These are phyloP conservation scores for Drosophila eugracilis DNA, from an alignment of 1,140 invertebrate species.

Conservation along the genomic window DNA sequence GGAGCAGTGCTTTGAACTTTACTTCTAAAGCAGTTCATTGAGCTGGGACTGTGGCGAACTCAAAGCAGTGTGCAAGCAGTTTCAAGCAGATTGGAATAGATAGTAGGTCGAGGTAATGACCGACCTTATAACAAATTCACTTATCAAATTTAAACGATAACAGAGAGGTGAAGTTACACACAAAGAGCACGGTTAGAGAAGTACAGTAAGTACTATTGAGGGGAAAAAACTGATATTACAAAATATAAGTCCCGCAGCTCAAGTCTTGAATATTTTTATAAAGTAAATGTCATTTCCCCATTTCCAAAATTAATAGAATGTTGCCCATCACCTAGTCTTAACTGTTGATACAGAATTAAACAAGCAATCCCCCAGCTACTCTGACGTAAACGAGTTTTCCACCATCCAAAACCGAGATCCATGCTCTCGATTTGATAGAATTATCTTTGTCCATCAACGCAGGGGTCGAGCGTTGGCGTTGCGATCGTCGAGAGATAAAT, in stretches of 20 bases:
- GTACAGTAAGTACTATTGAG: conserved; percentile 1
- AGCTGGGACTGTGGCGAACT: too few relatives aligned
- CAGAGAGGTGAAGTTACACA: background rate
- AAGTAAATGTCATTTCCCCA: too few relatives aligned
- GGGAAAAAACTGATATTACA: background rate
- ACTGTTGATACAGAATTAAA: background rate
- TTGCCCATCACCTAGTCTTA: background rate
- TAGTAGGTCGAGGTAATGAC: conserved; percentile 5
- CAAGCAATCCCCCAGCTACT: conserved; percentile 9
- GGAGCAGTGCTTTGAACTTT: background rate
- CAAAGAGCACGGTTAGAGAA: background rate
- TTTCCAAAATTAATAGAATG: background rate
- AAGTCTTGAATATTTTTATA: too few relatives aligned
- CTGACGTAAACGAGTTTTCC: conserved; percentile 23
- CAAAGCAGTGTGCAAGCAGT: background rate
- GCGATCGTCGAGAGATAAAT: conserved; percentile 42
- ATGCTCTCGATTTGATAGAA: conserved; percentile 46
- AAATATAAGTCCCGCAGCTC: too few relatives aligned
- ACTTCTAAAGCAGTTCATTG: background rate
- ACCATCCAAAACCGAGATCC: conserved; percentile 9
- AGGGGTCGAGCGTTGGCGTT: conserved; percentile 32
- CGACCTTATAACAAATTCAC: conserved; percentile 26
- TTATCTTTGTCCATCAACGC: conserved; percentile 23
- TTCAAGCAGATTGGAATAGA: conserved; percentile 8
- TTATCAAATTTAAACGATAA: conserved; percentile 10